Base-by-base conservation (phyloP, 2,888 invertebrate genomes). In the Phania funesta region DNA sequence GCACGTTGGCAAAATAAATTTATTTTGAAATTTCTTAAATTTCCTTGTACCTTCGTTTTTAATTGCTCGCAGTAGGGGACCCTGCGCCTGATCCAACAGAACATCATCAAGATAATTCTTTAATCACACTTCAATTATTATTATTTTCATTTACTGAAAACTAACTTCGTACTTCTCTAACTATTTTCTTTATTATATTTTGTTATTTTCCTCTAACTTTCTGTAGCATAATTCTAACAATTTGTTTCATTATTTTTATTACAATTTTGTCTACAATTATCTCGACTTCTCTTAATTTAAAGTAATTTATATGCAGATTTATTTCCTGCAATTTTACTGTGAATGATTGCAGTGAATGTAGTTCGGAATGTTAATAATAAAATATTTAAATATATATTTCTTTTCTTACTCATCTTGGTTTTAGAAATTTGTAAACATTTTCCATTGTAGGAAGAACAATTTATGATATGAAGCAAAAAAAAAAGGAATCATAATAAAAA, bases 291-390 rank as follows among this genome's bases (percentile, higher is more conserved):
- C 46, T 71, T 44, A 60, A 29, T 73, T 74, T 54, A 54, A 74
- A 64, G 44, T 54, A 64, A 64, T 74, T 74, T 74, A 64, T 54
- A 60, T 64, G 74, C 26, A 74, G 64, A 74, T 64, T 62, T 62
- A 62, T 52, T 73, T 62, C 29, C 44, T 44, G 54, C 64, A 64
- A 54, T 64, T 64, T 22, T 18, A 71, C 38, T 60, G 13, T n/a
- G 9, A 22, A 62, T 50, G 38, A 24, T 65, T 50, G 50, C 1
- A 48, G 24, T 35, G 24, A 65, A 35, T 52, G 18, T 38, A 41
- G 38, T 26, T 52, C 22, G 24, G 22, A 62, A 52, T 52, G 35
- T 32, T 62, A 46, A 54, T 73, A 46, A 56, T 35, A 56, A 74
- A 74, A 74, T 65, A 74, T 56, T 64, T 56, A 65, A 74, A 65